Evolutionary conservation across 2,888 invertebrate genomes (phyloP), one percentile per base, ranked within the genome.

Genomic region (Lapara coniferarum): DNA sequence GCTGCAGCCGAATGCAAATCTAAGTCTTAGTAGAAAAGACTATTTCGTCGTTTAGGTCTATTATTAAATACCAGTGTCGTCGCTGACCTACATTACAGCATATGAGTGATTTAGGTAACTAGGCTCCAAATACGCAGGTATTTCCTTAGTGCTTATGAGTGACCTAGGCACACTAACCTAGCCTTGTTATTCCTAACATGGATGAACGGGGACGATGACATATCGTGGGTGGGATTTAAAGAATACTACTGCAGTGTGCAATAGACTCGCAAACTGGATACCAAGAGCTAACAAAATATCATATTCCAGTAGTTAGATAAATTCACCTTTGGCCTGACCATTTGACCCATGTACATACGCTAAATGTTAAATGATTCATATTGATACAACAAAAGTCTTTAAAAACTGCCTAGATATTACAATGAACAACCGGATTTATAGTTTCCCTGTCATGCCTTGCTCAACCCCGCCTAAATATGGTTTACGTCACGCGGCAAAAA

Each of bases 401-500:
- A 0, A 25, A 63, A 8, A 12, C 13, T 19, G 12, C n/a, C 2
- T n/a, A 52, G 59, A 3, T 44, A 44, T 10, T 59, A 16, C 13
- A 13, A 19, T 12, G 6, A 49, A 63, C 49, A 13, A 8, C 19
- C 13, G 63, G 49, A 49, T 49, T 12, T 44, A 46, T 46, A 63
- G 19, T 63, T 19, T 63, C 10, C 10, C 63, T 49, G 63, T 19
- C 19, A 13, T 63, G 6, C 25, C 19, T 13, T 46, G 63, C 63
- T 49, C 63, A 63, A 49, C 63, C 19, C 63, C 63, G 63, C 63
- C 63, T 63, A 63, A 49, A 63, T 49, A 63, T 49, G 46, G 19
- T 49, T 49, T 63, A 63, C 63, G 46, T 63, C 63, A 74, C 74
- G 37, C 25, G 25, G 44, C 52, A 63, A 69, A 63, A 59, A 69